Conservation (phyloP, 2,888 invertebrate genomes). For the Norana najaformis region DNA sequence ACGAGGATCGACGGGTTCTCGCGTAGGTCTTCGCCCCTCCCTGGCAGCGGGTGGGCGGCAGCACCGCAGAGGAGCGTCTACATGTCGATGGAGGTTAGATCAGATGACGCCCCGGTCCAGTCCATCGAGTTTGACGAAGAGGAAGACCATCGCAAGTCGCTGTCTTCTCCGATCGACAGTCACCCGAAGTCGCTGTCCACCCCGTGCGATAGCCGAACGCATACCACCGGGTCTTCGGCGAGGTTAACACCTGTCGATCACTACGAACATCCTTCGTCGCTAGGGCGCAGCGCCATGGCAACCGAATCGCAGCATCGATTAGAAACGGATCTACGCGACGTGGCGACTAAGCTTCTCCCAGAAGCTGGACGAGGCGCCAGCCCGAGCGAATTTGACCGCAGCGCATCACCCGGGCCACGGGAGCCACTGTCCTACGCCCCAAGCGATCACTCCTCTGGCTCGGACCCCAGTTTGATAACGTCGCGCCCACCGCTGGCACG, state of each 20-base stretch:
- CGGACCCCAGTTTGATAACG: neutral
- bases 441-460: constrained; percentile 9
- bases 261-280: neutral
- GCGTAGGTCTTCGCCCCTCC: neutral
- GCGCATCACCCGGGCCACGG: neutral
- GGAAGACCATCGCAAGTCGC: neutral
- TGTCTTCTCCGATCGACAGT: constrained; percentile 7
- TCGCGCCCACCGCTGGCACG: neutral
- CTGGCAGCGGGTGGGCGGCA: neutral
- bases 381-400: neutral
- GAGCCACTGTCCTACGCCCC: neutral
- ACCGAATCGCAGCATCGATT: neutral
- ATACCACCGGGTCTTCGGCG: constrained; percentile 6
- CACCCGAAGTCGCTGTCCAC: neutral
- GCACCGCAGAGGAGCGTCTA: neutral
- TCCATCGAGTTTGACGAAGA: constrained; percentile 20
- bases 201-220: neutral
- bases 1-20: constrained; percentile 8
- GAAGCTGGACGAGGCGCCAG: neutral
- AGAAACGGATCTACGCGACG: constrained; percentile 14
- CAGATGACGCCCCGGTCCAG: constrained; percentile 2
- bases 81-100: neutral
- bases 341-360: neutral
- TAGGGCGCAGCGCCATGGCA: neutral
- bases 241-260: constrained; percentile 13